Conservation (phyloP, 2,113 vertebrate species). For the Epinephelus lanceolatus region DNA sequence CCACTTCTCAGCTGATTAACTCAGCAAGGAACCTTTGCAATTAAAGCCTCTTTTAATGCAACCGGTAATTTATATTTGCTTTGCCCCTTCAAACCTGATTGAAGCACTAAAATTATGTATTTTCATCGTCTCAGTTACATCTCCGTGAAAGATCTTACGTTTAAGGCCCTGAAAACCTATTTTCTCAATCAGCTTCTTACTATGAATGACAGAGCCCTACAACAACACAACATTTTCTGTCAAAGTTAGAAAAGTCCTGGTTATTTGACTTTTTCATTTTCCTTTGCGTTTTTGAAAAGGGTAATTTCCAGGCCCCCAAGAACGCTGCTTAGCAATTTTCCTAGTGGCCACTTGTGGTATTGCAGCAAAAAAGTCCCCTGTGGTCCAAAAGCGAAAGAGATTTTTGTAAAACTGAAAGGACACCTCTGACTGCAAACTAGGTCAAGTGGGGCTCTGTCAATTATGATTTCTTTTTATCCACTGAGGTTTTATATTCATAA, state of each 20-base stretch:
- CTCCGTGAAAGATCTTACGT: not conserved
- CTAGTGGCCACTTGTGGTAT: no score
- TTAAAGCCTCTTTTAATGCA: slow-evolving; percentile 9
- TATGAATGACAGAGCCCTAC: not conserved
- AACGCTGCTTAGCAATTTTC: no score
- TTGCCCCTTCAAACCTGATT: slow-evolving; percentile 3
- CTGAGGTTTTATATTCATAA: no score
- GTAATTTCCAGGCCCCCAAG: no score
- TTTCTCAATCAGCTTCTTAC: not conserved
- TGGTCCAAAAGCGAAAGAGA: no score
- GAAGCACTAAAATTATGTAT: not conserved
- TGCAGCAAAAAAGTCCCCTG: no score
- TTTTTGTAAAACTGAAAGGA: no score
- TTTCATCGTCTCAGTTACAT: slow-evolving; percentile 1
- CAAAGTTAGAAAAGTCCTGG: not conserved
- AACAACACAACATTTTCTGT: not conserved
- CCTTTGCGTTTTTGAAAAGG: not conserved
- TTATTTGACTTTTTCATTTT: not conserved
- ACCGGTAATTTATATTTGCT: not conserved
- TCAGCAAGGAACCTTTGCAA: not conserved
- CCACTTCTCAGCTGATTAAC: slow-evolving; percentile 12
- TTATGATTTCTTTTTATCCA: no score
- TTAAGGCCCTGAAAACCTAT: not conserved
- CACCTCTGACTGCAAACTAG: no score
- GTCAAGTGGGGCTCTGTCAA: no score